Percentiles rank a stretch among this genome's conserved stretches.
These are phyloP conservation scores for Serrognathus titanus DNA, from an alignment of 2,888 invertebrate genomes.

Conservation along the genomic window DNA sequence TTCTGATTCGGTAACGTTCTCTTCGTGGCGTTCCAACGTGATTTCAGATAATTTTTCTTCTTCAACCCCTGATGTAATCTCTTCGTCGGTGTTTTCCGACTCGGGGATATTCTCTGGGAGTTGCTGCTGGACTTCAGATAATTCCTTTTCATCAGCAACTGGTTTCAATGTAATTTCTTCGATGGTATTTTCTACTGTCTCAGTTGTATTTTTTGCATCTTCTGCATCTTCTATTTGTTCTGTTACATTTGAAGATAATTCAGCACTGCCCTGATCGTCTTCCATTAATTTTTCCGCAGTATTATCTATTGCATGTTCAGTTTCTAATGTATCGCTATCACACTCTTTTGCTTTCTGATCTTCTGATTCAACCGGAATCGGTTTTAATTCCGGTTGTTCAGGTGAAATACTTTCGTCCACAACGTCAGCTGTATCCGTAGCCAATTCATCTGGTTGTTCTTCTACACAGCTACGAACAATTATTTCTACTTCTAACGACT, in stretches of 20 bases:
- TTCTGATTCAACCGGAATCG: background rate
- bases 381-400: background rate
- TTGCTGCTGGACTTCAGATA: background rate
- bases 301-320: background rate
- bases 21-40: background rate
- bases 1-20: constrained; percentile 5
- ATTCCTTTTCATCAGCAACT: background rate
- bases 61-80: background rate
- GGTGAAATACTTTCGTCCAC: background rate
- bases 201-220: background rate
- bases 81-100: background rate
- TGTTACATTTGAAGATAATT: no score
- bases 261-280: no score
- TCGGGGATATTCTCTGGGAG: background rate
- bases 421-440: background rate
- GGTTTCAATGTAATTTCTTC: background rate
- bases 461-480: background rate
- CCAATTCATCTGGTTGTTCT: background rate
- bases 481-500: background rate
- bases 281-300: background rate
- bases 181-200: background rate
- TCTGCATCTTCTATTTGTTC: background rate
- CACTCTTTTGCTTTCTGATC: background rate
- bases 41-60: constrained; percentile 1
- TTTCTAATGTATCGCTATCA: background rate